Conservation (phyloP, 2,113 vertebrate species). For the Tenebrosternarchus preto region DNA sequence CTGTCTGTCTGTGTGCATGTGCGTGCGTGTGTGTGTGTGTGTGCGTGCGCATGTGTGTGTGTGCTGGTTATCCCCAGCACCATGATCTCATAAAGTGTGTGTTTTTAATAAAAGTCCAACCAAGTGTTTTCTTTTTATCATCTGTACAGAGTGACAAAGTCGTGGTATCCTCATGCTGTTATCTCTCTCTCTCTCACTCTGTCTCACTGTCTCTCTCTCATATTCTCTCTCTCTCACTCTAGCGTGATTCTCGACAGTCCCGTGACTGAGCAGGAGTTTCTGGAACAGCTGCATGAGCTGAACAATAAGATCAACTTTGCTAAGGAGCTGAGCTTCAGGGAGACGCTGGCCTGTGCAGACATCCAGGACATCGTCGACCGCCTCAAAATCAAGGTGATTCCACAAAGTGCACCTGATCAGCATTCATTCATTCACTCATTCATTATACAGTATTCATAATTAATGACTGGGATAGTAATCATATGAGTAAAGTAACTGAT, state of each 20-base stretch:
- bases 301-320: slow-evolving; percentile 91
- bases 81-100: too few relatives aligned
- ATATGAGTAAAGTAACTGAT: too few relatives aligned
- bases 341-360: slow-evolving; percentile 86
- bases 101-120: too few relatives aligned
- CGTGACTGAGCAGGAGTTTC: slow-evolving; percentile 85
- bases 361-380: slow-evolving; percentile 87
- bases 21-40: too few relatives aligned
- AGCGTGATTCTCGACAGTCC: slow-evolving; percentile 87
- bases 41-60: not conserved
- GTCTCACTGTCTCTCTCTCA: too few relatives aligned
- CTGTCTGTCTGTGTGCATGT: too few relatives aligned
- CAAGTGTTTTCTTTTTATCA: too few relatives aligned
- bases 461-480: too few relatives aligned
- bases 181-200: slow-evolving; percentile 4
- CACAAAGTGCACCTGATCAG: not conserved
- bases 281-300: slow-evolving; percentile 91
- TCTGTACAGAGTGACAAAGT: too few relatives aligned
- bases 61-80: too few relatives aligned
- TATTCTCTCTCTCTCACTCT: slow-evolving; percentile 28
- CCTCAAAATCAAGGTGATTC: slow-evolving; percentile 83
- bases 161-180: not conserved
- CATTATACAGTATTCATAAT: too few relatives aligned
- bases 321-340: slow-evolving; percentile 88
- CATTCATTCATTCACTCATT: too few relatives aligned